Base-by-base conservation (phyloP, 2,113 vertebrate genomes). In the Callorhinus ursinus region DNA sequence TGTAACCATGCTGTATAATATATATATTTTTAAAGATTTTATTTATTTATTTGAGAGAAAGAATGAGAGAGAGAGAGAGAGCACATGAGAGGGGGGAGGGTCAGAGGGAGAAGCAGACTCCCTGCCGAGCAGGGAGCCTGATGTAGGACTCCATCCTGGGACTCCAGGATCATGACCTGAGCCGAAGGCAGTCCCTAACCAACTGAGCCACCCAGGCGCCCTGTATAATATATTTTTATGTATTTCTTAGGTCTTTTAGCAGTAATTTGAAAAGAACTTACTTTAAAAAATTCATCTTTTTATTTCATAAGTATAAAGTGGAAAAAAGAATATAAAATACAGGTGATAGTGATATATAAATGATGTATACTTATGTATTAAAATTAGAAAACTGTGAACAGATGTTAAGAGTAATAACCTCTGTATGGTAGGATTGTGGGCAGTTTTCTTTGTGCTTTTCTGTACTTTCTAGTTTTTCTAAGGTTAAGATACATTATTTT, bases 381-480 rank as follows among this genome's bases (percentile, higher is more conserved):
- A 69, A 92, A 81, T 71, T 46, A n/a, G 71, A 80, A 92, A 85
- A 26, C 67, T 95, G 67, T 95, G 67, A 69, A 85, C n/a, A 92
- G 31, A 19, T 93, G 2, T 46, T 97, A 14, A 28, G 0, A 92
- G 1, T 72, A 87, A n/a, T 79, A 88, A 87, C 39, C 2, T 51
- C 21, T 33, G 22, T 33, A 33, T 49, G 36, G 9, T 63, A 42
- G 61, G 72, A n/a, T 85, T 76, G 3, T 72, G 88, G 57, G 22
- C 74, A 79, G 1, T 83, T 93, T 91, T 89, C 42, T 86, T 55
- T 87, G 46, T 61, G 53, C 67, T 55, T 93, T 79, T 92, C 19
- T 84, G 36, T 88, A 57, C 6, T 77, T 72, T 51, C 28, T 49
- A 8, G 22, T 81, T 88, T 96, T 96, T 86, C 77, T 85, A 63